Evolutionary conservation across 1,140 invertebrate species (phyloP).

Genomic region (Orchesella cincta): DNA sequence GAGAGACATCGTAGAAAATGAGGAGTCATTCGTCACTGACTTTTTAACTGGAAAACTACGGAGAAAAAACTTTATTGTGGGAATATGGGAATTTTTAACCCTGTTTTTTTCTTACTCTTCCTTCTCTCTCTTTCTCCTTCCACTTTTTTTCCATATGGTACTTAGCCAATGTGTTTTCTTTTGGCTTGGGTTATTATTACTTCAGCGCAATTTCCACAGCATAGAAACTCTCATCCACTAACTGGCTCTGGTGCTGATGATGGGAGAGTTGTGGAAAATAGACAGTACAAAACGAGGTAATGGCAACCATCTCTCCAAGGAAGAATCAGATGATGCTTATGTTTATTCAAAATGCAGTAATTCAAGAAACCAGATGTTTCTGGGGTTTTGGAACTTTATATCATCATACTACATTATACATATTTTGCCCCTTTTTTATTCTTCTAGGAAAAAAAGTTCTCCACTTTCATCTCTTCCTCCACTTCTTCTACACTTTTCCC

Average conservation of each 20-base stretch:
- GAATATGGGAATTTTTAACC: constrained; percentile 20
- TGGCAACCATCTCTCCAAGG: constrained; percentile 16
- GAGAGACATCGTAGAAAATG: constrained; percentile 28
- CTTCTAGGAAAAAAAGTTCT: background rate
- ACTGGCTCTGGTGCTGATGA: background rate
- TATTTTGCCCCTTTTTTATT: background rate
- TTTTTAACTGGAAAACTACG: constrained; percentile 41
- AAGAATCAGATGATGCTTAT: constrained; percentile 18
- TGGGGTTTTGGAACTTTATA: background rate
- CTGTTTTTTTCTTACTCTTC: background rate
- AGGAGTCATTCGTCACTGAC: constrained; percentile 40
- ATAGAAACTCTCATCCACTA: too few relatives aligned
- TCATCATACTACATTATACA: background rate
- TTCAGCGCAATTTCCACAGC: background rate
- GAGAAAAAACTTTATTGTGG: constrained; percentile 31
- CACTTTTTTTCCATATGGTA: background rate
- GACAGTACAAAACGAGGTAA: constrained; percentile 18
- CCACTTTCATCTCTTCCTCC: background rate
- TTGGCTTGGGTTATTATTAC: background rate
- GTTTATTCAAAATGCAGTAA: constrained; percentile 20
- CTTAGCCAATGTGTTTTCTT: background rate
- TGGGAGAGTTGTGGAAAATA: constrained; percentile 2
- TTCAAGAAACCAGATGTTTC: constrained; percentile 15
- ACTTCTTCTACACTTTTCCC: background rate
- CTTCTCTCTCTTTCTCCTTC: background rate